These are phyloP conservation scores for Archaeoteleia sp. DNA, from an alignment of 2,888 invertebrate genomes.

Conservation along the genomic window DNA sequence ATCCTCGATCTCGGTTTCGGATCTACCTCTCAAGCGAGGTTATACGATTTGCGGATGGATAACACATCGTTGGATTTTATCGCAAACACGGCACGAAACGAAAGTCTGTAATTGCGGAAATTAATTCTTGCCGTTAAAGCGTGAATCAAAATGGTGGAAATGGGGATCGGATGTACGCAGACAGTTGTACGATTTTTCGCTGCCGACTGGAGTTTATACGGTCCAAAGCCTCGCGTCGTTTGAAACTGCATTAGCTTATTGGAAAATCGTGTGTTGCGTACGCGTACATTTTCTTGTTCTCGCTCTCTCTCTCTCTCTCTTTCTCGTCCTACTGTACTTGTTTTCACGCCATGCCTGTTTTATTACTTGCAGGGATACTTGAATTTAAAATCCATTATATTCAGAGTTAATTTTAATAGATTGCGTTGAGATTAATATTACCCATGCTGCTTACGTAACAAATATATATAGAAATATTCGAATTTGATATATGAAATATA, in stretches of 20 bases:
- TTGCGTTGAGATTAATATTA: slow-evolving; percentile 16
- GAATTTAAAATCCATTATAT: slow-evolving; percentile 9
- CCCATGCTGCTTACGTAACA: too few species aligned
- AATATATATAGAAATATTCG: too few species aligned
- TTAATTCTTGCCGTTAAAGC: slow-evolving; percentile 6
- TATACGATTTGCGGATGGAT: background rate
- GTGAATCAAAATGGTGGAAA: slow-evolving; percentile 18
- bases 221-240: slow-evolving; percentile 27
- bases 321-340: slow-evolving; percentile 35
- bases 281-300: slow-evolving; percentile 20
- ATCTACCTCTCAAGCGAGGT: slow-evolving; percentile 5
- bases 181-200: slow-evolving; percentile 10
- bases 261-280: slow-evolving; percentile 44
- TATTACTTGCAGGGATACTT: slow-evolving; percentile 22
- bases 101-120: slow-evolving; percentile 5
- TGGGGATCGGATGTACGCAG: background rate
- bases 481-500: too few species aligned
- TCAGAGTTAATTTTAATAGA: slow-evolving; percentile 10
- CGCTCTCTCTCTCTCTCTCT: slow-evolving; percentile 18
- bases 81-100: background rate
- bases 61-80: slow-evolving; percentile 2
- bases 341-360: slow-evolving; percentile 30
- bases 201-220: slow-evolving; percentile 22
- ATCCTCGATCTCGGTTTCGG: slow-evolving; percentile 22
- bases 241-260: slow-evolving; percentile 44